Percentiles rank a stretch among this genome's conserved stretches.
phyloP scores from a whole-genome alignment of 2,113 vertebrate species.

The Mormoops blainvillei region DNA sequence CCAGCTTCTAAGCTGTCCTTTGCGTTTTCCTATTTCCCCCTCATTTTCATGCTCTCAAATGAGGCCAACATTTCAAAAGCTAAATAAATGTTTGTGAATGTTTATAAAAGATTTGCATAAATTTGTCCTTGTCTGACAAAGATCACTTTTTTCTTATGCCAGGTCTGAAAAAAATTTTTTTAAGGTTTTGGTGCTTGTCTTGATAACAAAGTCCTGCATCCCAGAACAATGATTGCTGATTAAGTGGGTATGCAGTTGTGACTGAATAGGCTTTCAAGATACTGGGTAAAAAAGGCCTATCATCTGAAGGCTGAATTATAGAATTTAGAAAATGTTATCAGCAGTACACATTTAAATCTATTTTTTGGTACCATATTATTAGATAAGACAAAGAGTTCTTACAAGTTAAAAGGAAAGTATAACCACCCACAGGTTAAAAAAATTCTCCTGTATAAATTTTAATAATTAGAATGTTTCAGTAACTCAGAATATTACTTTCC shows the following conservation, averaged over 20 bases:
- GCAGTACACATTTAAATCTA: constrained; percentile 52
- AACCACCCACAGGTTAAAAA: constrained; percentile 51
- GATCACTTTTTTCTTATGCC: constrained; percentile 85
- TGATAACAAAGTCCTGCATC: constrained; percentile 81
- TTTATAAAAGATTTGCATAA: constrained; percentile 89
- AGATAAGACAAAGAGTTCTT: constrained; percentile 71
- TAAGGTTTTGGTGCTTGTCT: constrained; percentile 82
- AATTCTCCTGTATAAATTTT: constrained; percentile 57
- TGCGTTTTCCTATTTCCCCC: constrained; percentile 83
- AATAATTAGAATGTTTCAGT: constrained; percentile 60
- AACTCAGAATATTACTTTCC: constrained; percentile 49
- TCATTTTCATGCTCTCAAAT: constrained; percentile 87
- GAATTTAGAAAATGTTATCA: constrained; percentile 76
- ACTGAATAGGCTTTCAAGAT: constrained; percentile 76
- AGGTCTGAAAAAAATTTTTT: constrained; percentile 78
- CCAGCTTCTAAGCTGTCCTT: constrained; percentile 88
- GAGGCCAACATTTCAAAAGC: constrained; percentile 87
- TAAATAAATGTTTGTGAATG: constrained; percentile 92
- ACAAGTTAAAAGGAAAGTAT: constrained; percentile 52
- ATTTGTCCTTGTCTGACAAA: constrained; percentile 85
- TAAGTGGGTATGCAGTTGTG: constrained; percentile 78
- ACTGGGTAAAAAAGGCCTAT: constrained; percentile 70
- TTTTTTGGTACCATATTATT: constrained; percentile 68
- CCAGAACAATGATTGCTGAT: constrained; percentile 84
- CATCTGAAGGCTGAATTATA: constrained; percentile 76